phyloP scores from a whole-genome alignment of 2,797 vertebrate genomes.

The Muscicapa striata region DNA sequence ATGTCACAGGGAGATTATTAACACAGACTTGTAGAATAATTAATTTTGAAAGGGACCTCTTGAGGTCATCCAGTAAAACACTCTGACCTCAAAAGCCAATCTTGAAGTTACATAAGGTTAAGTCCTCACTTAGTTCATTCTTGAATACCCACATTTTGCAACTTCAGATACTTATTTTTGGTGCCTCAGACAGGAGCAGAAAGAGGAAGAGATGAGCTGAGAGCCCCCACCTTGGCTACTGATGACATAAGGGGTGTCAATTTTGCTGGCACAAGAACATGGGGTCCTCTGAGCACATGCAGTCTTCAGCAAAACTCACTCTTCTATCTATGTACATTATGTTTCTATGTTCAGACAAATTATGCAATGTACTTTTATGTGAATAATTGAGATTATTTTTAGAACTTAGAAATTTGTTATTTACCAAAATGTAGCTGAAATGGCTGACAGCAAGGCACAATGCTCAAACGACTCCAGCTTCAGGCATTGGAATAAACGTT shows the following conservation, averaged over 20 bases:
- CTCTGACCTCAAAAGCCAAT: background rate
- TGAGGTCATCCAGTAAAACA: background rate
- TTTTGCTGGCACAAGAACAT: background rate
- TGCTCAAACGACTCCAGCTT: background rate
- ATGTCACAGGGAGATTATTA: background rate
- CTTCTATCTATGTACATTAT: fast-evolving
- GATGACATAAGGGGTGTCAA: background rate
- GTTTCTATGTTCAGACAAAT: background rate
- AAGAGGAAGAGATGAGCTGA: background rate
- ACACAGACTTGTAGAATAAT: background rate
- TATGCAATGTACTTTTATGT: background rate
- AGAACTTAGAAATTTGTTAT: background rate
- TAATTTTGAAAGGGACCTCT: background rate
- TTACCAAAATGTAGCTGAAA: background rate
- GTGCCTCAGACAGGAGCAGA: background rate
- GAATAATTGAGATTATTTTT: constrained; percentile 22
- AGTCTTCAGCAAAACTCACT: background rate
- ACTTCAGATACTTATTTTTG: background rate
- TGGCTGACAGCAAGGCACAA: background rate
- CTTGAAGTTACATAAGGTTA: background rate
- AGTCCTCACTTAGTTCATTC: background rate
- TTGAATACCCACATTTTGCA: background rate
- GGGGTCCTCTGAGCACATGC: background rate
- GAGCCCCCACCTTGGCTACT: background rate
- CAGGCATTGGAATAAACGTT: background rate